These are phyloP conservation scores for Hypothenemus hampei DNA, from an alignment of 1,140 invertebrate genomes.

Conservation along the genomic window DNA sequence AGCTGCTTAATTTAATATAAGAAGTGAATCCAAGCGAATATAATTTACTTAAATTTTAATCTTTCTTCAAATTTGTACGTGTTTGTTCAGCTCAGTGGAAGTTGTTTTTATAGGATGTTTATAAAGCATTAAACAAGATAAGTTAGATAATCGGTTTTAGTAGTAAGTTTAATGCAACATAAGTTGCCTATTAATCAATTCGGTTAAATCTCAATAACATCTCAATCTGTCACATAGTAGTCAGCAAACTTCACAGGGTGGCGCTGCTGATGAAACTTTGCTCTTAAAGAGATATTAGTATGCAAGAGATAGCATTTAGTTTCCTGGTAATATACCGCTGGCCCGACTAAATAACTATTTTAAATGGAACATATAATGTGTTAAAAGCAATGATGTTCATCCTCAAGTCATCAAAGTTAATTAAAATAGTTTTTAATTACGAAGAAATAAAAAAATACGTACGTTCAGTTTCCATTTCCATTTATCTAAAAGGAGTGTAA, in stretches of 20 bases:
- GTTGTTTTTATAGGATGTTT: not conserved
- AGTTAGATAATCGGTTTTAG: not conserved
- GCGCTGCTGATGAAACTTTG: constrained; percentile 13
- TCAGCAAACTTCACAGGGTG: constrained; percentile 12
- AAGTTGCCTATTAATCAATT: constrained; percentile 20
- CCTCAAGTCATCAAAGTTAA: too few relatives aligned
- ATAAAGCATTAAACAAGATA: not conserved
- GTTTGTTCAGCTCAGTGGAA: not conserved
- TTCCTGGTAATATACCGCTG: constrained; percentile 8
- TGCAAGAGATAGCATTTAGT: constrained; percentile 16
- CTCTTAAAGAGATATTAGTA: constrained; percentile 15
- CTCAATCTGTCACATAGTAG: constrained; percentile 18
- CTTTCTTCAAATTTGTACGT: not conserved
- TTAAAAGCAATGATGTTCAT: too few relatives aligned
- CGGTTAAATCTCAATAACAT: constrained; percentile 17
- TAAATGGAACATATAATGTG: too few relatives aligned
- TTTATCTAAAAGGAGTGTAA: constrained; percentile 18
- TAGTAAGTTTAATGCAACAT: constrained; percentile 3
- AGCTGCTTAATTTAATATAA: not conserved
- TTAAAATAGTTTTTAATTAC: constrained; percentile 16
- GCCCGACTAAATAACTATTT: constrained; percentile 7
- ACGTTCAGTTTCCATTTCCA: constrained; percentile 9
- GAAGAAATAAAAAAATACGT: constrained; percentile 12
- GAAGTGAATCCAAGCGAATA: too few relatives aligned
- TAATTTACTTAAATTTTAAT: too few relatives aligned